Evolutionary conservation across 1,140 invertebrate species (phyloP).

Genomic region (Hyposmocoma kahamanoa): DNA sequence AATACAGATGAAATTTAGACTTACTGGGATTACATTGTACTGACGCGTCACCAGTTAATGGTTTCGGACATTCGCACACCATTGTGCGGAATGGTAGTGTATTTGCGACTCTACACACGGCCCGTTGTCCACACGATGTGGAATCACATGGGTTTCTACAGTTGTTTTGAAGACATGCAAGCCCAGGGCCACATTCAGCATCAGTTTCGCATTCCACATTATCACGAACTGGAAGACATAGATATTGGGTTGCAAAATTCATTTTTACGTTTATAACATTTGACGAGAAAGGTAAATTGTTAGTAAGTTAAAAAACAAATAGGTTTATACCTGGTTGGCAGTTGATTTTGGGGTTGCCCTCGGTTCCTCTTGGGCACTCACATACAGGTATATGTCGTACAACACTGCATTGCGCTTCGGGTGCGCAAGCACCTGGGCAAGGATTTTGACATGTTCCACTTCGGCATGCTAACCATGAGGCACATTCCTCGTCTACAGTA

Average conservation of each 20-base stretch:
- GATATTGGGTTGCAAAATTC: no score
- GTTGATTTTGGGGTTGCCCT: constrained; percentile 82
- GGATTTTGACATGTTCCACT: constrained; percentile 86
- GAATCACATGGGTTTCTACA: constrained; percentile 90
- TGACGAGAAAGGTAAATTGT: no score
- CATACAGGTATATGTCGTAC: constrained; percentile 85
- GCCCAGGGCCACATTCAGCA: constrained; percentile 87
- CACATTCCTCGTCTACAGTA: constrained; percentile 81
- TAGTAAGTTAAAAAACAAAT: no score
- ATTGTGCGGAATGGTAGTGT: constrained; percentile 90
- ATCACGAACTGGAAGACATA: constrained; percentile 68
- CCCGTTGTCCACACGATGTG: constrained; percentile 86
- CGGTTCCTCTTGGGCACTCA: constrained; percentile 87
- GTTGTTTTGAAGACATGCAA: constrained; percentile 86
- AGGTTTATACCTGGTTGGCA: constrained; percentile 76
- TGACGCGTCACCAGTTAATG: constrained; percentile 88
- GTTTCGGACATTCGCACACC: constrained; percentile 88
- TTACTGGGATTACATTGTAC: constrained; percentile 85
- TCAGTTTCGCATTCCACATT: constrained; percentile 85
- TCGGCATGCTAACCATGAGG: constrained; percentile 82
- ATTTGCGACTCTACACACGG: constrained; percentile 87
- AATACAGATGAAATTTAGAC: no score
- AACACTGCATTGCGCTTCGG: constrained; percentile 81
- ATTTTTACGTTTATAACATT: no score
- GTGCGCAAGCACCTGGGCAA: constrained; percentile 83